Evolutionary conservation across 2,888 invertebrate genomes (phyloP), one percentile per base, ranked within the genome.

Genomic region (Trimorus sp.): DNA sequence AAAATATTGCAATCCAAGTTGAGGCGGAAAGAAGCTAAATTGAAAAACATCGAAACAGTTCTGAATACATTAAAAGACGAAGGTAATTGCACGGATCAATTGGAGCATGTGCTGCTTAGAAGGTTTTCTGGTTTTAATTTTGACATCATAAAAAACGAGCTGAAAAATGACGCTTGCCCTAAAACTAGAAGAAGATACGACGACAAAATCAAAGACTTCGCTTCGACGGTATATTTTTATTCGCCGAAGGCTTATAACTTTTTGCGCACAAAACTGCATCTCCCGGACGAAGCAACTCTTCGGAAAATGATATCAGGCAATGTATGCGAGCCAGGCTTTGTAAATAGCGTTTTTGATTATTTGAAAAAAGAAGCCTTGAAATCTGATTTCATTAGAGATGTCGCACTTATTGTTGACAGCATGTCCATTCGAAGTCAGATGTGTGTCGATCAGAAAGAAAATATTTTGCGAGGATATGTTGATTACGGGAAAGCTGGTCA

Each of bases 401-500:
- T 71, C 36, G 60, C 42, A 38, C n/a, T 71, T 12, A 73, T 73
- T 63, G 45, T 73, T 0, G 73, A 73, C 26, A 56, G 45, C 9
- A 73, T 73, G 63, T 63, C 63, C 0, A 73, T 63, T 15, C 26
- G 65, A 58, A 65, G 54, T 58, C 49, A 59, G 15, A 0, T 74
- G 42, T 58, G 63, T 8, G 56, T 65, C 12, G 59, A 74, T 56
- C 11, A 73, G 8, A 73, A 73, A 56, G 48, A 73, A 56, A 63
- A 49, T 49, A n/a, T 11, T 11, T 40, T 63, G 16, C n/a, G 58
- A 9, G 66, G 74, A 7, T 48, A 74, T 26, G 74, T 66, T 16
- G 58, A 74, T 65, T 74, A 74, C n/a, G 65, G 58, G 7, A 48
- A 74, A 56, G 36, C 36, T n/a, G 71, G 12, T 6, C 45, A 73